Base-by-base conservation (phyloP, 2,888 invertebrate genomes). In the Nasonia oneida region DNA sequence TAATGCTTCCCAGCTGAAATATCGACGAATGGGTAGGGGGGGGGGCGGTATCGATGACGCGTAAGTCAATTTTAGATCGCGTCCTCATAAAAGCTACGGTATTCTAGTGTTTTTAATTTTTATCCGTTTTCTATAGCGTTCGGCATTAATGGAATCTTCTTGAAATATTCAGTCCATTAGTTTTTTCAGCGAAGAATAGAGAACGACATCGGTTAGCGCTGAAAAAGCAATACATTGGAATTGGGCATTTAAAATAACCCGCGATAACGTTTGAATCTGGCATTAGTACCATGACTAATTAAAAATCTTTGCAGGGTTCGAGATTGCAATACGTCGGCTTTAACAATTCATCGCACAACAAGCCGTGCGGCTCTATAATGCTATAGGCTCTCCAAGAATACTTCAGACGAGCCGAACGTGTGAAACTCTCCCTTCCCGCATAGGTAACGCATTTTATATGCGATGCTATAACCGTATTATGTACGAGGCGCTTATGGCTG, bases 361-460 rank as follows among this genome's bases (percentile, higher is more conserved):
- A 67, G 67, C 12, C 18, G 67, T 15, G 33, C 4, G 33, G 15
- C 33, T 67, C 67, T 67, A 29, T 29, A 33, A 67, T 67, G 74
- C 67, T 67, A 67, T 67, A 67, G 64, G 29, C 67, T 33, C 6
- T n/a, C 61, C 57, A 81, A 73, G 57, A 39, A 57, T 73, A 70
- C 71, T 81, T 53, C 12, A n/a, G 14, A 33, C 8, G 64, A 81
- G 47, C 47, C 29, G 29, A 64, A 61, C 29, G 42, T 61, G 61
- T 74, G 47, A 64, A 61, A 33, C 14, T 57, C 61, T 47, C n/a
- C n/a, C 57, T 18, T 53, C 18, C 23, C 18, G 10, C 12, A 2
- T 74, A 64, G 8, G 39, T 47, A 74, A 74, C 29, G 29, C n/a
- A 81, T 61, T 74, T 81, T 47, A 33, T 81, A 33, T n/a, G 37